Percentiles rank a stretch among this genome's conserved stretches.
phyloP scores from a whole-genome alignment of 2,113 vertebrate species.

The Polypterus bichir region DNA sequence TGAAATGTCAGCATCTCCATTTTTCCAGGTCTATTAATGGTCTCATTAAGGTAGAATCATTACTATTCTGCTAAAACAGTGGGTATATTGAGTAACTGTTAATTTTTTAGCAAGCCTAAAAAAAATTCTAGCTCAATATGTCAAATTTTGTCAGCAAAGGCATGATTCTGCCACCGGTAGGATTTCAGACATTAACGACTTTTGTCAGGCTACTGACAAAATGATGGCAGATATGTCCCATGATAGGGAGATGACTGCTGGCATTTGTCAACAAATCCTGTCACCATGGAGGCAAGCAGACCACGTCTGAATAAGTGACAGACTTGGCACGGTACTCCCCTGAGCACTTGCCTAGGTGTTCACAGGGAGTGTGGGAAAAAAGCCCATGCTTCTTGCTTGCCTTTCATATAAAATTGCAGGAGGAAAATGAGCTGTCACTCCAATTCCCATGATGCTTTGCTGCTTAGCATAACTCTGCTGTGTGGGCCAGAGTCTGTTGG shows the following conservation, averaged over 20 bases:
- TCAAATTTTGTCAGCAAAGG: conserved; percentile 93
- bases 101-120: conserved; percentile 70
- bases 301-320: conserved; percentile 89
- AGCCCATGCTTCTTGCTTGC: conserved; percentile 79
- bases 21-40: conserved; percentile 15
- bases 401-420: conserved; percentile 80
- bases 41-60: conserved; percentile 39
- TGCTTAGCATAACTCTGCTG: conserved; percentile 97
- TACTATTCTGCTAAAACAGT: conserved; percentile 33
- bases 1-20: background rate
- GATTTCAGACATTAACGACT: conserved; percentile 99
- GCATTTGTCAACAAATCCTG: conserved; percentile 99
- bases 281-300: conserved; percentile 82
- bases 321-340: conserved; percentile 87
- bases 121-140: conserved; percentile 82
- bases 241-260: conserved; percentile 98
- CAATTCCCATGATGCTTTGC: conserved; percentile 98
- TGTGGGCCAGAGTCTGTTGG: conserved; percentile 71
- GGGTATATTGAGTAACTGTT: conserved; percentile 66
- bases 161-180: conserved; percentile 92
- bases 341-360: conserved; percentile 81
- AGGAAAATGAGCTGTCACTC: conserved; percentile 99
- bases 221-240: conserved; percentile 99
- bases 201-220: conserved; percentile 99
- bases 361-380: conserved; percentile 73